Conservation (phyloP, 2,113 vertebrate genomes). For the Nothoprocta pentlandii region DNA sequence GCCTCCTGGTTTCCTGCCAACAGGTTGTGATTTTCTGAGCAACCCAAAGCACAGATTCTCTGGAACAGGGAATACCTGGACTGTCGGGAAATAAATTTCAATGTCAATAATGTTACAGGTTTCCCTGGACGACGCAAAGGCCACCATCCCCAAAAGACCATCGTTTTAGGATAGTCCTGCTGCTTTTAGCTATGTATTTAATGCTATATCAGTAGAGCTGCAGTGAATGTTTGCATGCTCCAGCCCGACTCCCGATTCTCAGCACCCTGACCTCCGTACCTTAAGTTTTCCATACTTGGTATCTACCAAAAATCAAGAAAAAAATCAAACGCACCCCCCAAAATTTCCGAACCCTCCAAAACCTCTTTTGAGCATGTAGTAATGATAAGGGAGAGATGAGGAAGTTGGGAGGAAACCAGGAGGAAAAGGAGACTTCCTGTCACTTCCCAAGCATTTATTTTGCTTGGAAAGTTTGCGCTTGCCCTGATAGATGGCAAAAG, state of each 20-base stretch:
- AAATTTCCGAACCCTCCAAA: neutral
- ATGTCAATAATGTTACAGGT: neutral
- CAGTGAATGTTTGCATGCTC: fast-evolving
- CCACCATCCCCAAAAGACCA: neutral
- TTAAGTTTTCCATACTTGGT: neutral
- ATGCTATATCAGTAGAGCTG: fast-evolving
- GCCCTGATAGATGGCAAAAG: fast-evolving
- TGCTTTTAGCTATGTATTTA: neutral
- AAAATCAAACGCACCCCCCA: neutral
- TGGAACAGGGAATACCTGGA: neutral
- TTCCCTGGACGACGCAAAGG: neutral
- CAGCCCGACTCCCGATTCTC: neutral
- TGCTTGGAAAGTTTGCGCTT: neutral
- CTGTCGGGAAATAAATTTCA: neutral
- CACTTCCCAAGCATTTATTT: neutral
- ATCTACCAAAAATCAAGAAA: neutral
- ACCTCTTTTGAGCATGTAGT: neutral
- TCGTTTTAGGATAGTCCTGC: neutral
- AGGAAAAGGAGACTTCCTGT: neutral
- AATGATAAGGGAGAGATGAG: neutral
- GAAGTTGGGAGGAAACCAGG: neutral
- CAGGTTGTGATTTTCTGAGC: neutral
- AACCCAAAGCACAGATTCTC: neutral
- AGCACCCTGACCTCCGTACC: neutral
- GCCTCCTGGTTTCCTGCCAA: neutral